A percentile compares a stretch with the other conserved stretches of the same genome.
These are phyloP conservation scores for Nibea albiflora DNA, from an alignment of 2,113 vertebrate genomes.

Conservation along the genomic window DNA sequence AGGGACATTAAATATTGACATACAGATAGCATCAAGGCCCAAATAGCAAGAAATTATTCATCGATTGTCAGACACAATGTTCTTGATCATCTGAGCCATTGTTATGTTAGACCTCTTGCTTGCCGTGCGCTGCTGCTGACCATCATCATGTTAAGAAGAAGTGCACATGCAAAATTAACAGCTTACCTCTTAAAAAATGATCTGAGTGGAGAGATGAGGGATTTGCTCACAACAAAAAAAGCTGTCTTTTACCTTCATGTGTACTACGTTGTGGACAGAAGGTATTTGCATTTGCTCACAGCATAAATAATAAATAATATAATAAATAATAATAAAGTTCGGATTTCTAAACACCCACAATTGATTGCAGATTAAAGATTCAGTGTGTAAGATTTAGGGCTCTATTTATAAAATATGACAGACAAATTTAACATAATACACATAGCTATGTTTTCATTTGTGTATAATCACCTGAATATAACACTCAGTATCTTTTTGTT, in stretches of 20 bases:
- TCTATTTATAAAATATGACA: no score
- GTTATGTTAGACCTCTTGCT: constrained; percentile 38
- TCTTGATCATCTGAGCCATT: constrained; percentile 52
- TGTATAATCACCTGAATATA: no score
- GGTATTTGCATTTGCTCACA: constrained; percentile 17
- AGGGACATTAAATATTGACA: constrained; percentile 65
- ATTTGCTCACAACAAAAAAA: constrained; percentile 6
- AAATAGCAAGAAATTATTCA: constrained; percentile 57
- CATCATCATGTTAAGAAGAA: constrained; percentile 40
- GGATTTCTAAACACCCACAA: background rate
- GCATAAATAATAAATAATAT: no score
- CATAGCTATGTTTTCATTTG: no score
- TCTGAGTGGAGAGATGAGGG: background rate
- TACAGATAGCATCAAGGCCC: constrained; percentile 37
- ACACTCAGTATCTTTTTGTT: no score
- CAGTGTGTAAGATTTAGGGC: no score
- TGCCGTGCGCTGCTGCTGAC: constrained; percentile 18
- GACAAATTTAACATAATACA: no score
- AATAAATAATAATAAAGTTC: background rate
- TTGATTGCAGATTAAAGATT: no score
- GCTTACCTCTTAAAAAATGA: constrained; percentile 15
- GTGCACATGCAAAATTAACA: constrained; percentile 18
- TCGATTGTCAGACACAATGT: constrained; percentile 47
- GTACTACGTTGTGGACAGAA: background rate
- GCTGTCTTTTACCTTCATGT: background rate